A percentile compares a stretch with the other conserved stretches of the same genome.
Evolutionary conservation across 2,888 invertebrate genomes (phyloP).

Genomic region (Capitulum mitella): DNA sequence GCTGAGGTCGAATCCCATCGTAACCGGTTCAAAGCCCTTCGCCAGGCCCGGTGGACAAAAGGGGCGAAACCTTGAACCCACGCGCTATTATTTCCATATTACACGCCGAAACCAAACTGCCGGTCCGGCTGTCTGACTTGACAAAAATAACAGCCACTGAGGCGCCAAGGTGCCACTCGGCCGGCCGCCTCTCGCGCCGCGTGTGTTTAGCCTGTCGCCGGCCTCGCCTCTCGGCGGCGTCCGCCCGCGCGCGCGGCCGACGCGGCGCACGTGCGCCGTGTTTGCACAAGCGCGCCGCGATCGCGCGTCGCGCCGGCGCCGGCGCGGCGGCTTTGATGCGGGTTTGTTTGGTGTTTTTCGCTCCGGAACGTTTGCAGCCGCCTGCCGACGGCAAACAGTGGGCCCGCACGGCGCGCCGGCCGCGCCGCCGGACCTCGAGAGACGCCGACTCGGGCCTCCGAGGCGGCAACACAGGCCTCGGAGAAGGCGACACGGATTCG

Average conservation of each 20-base stretch:
- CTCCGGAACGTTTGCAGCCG: not conserved
- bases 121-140: conserved; percentile 1
- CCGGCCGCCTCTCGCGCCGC: not conserved
- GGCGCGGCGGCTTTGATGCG: not conserved
- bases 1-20: not conserved
- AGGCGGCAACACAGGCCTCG: too few relatives aligned
- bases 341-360: conserved; percentile 14
- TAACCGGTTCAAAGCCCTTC: not conserved
- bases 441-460: too few relatives aligned
- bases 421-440: too few relatives aligned
- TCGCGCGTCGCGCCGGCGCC: not conserved
- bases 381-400: not conserved
- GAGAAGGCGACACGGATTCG: too few relatives aligned
- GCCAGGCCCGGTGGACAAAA: not conserved
- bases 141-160: not conserved
- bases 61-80: conserved; percentile 10
- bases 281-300: conserved; percentile 20
- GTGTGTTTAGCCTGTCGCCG: conserved; percentile 12
- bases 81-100: conserved; percentile 21
- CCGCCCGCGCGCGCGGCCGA: not conserved
- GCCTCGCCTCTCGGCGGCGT: not conserved
- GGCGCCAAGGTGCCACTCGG: not conserved
- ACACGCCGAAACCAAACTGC: not conserved
- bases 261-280: conserved; percentile 14
- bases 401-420: not conserved